Base-by-base conservation (phyloP, 2,113 vertebrate genomes). In the Cinclus mexicanus region DNA sequence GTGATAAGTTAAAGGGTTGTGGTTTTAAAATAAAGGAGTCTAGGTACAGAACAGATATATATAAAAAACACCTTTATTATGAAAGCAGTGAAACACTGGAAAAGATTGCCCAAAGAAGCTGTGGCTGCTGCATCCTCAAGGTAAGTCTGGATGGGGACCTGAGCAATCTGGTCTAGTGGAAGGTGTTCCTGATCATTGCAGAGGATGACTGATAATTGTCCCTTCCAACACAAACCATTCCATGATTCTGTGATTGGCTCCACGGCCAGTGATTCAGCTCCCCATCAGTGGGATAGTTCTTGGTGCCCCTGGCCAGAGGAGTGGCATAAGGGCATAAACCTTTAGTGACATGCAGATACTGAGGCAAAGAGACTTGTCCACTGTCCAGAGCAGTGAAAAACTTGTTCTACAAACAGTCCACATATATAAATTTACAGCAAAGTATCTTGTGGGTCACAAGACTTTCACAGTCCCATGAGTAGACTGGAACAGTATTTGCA, bases 1-100 rank as follows among this genome's bases (percentile, higher is more conserved):
- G 25, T 5, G 1, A n/a, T 2, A 50, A 44, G 12, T 35, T 11
- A 55, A 46, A 25, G 5, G 3, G 2, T 22, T 16, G 46, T 28
- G 44, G 10, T 55, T 67, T 79, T 56, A 65, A 70, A 52, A 24
- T 37, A 39, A 41, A 44, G 5, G 4, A 81, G 5, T 3, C 2
- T 35, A 44, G 35, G 22, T 25, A 55, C 6, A 64, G 41, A 25
- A 16, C 24, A 19, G n/a, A 53, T 35, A 28, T 7, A 76, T 80
- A 6, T 20, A 46, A 41, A 35, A 57, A 2, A 39, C 41, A 46
- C 41, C 57, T 42, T 56, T 78, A n/a, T 6, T 1, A 7, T 39
- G 81, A 46, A 5, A 3, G 7, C 49, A 21, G 15, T 63, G 57
- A 65, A 68, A n/a, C 17, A 21, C 6, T 39, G 28, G 14, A 2